phyloP scores from a whole-genome alignment of 2,888 invertebrate species.

The Neoitamus cyanurus region DNA sequence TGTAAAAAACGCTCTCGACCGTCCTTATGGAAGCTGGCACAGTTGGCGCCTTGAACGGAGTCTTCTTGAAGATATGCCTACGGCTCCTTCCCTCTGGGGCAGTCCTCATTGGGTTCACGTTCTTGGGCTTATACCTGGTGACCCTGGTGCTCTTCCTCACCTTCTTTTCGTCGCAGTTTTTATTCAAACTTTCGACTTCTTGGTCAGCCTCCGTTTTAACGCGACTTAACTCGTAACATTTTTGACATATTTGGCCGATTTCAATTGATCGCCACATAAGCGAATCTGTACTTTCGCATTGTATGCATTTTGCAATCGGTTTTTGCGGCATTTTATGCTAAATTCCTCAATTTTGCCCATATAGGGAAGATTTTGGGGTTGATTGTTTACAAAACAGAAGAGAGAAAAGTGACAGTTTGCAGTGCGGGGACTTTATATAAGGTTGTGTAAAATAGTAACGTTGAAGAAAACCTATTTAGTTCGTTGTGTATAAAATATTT shows the following conservation, averaged over 20 bases:
- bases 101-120: slow-evolving; percentile 54
- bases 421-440: not conserved
- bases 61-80: slow-evolving; percentile 81
- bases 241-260: slow-evolving; percentile 80
- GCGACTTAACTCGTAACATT: slow-evolving; percentile 74
- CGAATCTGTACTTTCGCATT: slow-evolving; percentile 77
- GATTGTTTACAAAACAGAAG: not conserved
- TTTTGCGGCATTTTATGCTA: slow-evolving; percentile 56
- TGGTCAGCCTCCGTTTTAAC: slow-evolving; percentile 56
- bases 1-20: slow-evolving; percentile 81
- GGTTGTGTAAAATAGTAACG: not conserved
- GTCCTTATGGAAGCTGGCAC: slow-evolving; percentile 85
- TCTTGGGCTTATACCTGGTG: slow-evolving; percentile 67
- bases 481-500: not conserved
- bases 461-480: not conserved
- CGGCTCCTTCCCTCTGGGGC: slow-evolving; percentile 78
- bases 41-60: slow-evolving; percentile 69
- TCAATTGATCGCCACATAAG: slow-evolving; percentile 81
- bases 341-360: not conserved
- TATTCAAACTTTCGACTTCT: slow-evolving; percentile 56
- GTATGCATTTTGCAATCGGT: slow-evolving; percentile 72
- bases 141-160: slow-evolving; percentile 58
- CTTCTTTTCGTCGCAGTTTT: slow-evolving; percentile 62
- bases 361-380: not conserved
- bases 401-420: not conserved